Conservation (phyloP, 1,140 invertebrate species). For the Littorina saxatilis region DNA sequence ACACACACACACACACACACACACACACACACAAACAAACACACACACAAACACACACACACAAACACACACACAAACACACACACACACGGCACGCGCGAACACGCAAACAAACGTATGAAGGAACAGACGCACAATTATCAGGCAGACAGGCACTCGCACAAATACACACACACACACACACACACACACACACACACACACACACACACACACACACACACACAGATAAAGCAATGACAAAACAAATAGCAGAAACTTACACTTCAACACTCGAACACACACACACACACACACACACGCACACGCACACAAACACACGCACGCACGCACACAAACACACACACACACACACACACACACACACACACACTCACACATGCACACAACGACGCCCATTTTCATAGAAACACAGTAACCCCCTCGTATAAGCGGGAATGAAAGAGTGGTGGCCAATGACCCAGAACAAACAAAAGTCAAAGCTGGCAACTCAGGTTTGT, state of each 20-base stretch:
- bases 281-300: background rate
- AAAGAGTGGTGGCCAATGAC: too few relatives aligned
- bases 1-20: too few relatives aligned
- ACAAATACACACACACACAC: too few relatives aligned
- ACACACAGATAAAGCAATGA: too few relatives aligned
- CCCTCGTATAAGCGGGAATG: too few relatives aligned
- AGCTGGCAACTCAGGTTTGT: too few relatives aligned
- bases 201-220: too few relatives aligned
- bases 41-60: background rate
- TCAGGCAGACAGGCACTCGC: too few relatives aligned
- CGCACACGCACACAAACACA: background rate
- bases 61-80: background rate
- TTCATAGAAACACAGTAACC: background rate
- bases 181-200: too few relatives aligned
- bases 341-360: constrained; percentile 1
- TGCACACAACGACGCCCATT: constrained; percentile 5
- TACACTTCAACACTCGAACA: too few relatives aligned
- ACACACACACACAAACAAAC: background rate
- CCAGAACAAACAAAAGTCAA: too few relatives aligned
- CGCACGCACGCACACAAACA: background rate
- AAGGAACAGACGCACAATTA: background rate
- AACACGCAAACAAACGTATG: constrained; percentile 1
- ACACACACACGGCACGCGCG: background rate
- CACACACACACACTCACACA: constrained; percentile 18
- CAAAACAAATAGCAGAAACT: too few relatives aligned